Conservation (phyloP, 2,797 vertebrate genomes). For the Falco berigora region DNA sequence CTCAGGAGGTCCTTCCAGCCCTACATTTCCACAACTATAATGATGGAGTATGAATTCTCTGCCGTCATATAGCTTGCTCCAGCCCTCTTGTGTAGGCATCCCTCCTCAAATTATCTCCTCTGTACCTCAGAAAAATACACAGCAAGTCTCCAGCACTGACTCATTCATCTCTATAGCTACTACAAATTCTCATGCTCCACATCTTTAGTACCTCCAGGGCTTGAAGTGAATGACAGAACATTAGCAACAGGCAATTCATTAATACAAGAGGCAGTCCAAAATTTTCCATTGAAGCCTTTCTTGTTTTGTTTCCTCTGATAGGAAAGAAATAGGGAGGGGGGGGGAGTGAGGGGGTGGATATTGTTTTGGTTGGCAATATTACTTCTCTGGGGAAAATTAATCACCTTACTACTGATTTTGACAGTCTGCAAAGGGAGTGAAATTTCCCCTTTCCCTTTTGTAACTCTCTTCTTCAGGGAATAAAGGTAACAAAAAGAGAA, state of each 20-base stretch:
- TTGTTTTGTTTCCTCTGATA: background rate
- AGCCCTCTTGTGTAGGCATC: background rate
- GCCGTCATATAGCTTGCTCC: background rate
- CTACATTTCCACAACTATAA: background rate
- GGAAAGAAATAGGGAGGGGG: background rate
- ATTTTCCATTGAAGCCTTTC: background rate
- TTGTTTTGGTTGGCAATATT: background rate
- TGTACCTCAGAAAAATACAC: background rate
- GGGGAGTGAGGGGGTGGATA: too few relatives aligned
- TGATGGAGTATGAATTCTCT: background rate
- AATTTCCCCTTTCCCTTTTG: background rate
- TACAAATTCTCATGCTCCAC: slow-evolving; percentile 7
- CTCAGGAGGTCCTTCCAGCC: background rate
- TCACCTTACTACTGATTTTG: background rate
- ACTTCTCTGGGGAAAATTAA: background rate
- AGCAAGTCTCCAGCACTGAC: slow-evolving; percentile 4
- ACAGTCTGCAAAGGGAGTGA: background rate
- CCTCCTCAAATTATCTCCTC: background rate
- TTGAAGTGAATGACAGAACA: slow-evolving; percentile 4
- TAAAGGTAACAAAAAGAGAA: background rate
- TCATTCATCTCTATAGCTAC: slow-evolving; percentile 48
- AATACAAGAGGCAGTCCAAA: background rate
- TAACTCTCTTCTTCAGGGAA: background rate
- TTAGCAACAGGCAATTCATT: slow-evolving; percentile 29
- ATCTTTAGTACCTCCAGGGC: slow-evolving; percentile 8